These are phyloP conservation scores for Galago senegalensis DNA, from an alignment of 2,797 vertebrate genomes.

Conservation along the genomic window DNA sequence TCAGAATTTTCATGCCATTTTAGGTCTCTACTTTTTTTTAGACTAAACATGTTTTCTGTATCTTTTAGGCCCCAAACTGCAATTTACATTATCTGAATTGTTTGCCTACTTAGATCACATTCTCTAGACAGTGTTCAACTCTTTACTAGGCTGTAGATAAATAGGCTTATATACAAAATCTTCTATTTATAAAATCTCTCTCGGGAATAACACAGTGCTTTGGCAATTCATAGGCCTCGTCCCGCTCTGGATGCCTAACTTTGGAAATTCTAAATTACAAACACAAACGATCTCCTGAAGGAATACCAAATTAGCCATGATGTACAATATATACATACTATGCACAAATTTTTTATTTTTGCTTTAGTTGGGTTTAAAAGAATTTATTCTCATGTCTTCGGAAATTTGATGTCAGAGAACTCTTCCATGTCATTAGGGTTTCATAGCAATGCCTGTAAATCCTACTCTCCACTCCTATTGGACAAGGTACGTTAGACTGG, in stretches of 20 bases:
- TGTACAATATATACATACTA: neutral
- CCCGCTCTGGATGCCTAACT: constrained; percentile 46
- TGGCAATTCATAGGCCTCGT: constrained; percentile 64
- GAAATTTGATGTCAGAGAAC: neutral
- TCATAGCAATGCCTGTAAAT: neutral
- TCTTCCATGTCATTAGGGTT: neutral
- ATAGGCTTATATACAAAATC: constrained; percentile 81
- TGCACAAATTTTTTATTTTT: constrained; percentile 32
- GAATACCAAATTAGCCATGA: neutral
- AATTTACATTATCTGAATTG: constrained; percentile 85
- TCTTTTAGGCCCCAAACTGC: constrained; percentile 74
- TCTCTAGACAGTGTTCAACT: constrained; percentile 77
- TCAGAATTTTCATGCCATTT: constrained; percentile 79
- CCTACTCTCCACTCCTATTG: neutral
- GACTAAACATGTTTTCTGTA: constrained; percentile 84
- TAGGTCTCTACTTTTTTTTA: constrained; percentile 78
- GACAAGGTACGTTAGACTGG: neutral
- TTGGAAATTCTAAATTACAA: constrained; percentile 65
- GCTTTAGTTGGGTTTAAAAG: constrained; percentile 16
- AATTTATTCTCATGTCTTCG: neutral
- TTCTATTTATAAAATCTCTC: constrained; percentile 82
- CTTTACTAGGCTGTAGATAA: constrained; percentile 79
- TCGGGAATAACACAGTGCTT: constrained; percentile 64
- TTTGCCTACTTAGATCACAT: constrained; percentile 83
- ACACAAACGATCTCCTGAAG: neutral